Evolutionary conservation across 1,140 invertebrate species (phyloP).

Genomic region (Hormaphis cornu): DNA sequence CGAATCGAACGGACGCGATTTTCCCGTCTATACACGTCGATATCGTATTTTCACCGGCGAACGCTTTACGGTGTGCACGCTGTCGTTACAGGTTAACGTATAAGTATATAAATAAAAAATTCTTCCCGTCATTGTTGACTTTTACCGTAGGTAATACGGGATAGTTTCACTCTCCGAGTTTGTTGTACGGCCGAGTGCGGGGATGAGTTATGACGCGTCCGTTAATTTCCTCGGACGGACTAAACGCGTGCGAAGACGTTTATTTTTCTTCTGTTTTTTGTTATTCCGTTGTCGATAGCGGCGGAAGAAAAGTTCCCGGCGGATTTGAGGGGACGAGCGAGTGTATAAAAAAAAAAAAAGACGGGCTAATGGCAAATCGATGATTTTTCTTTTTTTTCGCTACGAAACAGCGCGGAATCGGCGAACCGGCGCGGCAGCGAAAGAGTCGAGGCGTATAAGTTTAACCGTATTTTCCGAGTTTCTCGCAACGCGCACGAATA

Average conservation of each 20-base stretch:
- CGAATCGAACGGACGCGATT: too few species aligned
- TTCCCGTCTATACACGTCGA: too few species aligned
- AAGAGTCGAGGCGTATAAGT: slow-evolving; percentile 1
- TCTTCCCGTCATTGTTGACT: slow-evolving; percentile 9
- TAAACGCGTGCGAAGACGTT: not conserved
- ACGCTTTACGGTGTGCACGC: too few species aligned
- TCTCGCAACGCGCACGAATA: too few species aligned
- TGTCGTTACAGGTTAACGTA: too few species aligned
- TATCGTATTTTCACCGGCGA: too few species aligned
- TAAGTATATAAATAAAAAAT: not conserved
- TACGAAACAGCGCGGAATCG: not conserved
- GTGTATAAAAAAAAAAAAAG: too few species aligned
- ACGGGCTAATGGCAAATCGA: slow-evolving; percentile 23
- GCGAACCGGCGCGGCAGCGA: not conserved
- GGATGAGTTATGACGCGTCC: slow-evolving; percentile 28
- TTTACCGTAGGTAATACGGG: not conserved
- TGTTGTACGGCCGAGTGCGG: not conserved
- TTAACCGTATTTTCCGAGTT: slow-evolving; percentile 2
- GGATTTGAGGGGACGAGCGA: slow-evolving; percentile 10
- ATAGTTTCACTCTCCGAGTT: not conserved
- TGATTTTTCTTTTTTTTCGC: slow-evolving; percentile 3
- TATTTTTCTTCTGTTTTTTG: too few species aligned
- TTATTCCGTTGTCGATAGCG: too few species aligned
- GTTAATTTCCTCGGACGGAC: slow-evolving; percentile 15
- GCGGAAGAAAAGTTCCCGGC: not conserved